Evolutionary conservation across 2,797 vertebrate species (phyloP).

Genomic region (Poeciliopsis paucimaculata): DNA sequence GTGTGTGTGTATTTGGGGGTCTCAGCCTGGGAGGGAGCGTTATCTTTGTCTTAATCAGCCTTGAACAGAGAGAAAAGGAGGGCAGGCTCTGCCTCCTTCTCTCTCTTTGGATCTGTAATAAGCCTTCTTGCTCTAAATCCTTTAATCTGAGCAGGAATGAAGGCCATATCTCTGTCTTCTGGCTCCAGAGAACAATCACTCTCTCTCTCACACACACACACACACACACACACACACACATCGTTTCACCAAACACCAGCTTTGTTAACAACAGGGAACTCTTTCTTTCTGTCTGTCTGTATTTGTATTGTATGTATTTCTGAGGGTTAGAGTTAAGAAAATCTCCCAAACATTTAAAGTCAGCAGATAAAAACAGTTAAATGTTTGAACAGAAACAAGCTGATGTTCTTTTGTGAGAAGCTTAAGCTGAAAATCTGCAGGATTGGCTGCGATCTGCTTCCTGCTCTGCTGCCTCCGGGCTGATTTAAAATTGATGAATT

Average conservation of each 20-base stretch:
- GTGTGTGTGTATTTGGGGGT: constrained; percentile 1
- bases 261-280: constrained; percentile 54
- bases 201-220: constrained; percentile 12
- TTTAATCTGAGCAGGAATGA: constrained; percentile 74
- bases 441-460: not conserved
- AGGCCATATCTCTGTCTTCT: constrained; percentile 63
- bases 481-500: not conserved
- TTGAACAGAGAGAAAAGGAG: constrained; percentile 49
- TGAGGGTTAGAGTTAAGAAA: constrained; percentile 34
- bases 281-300: constrained; percentile 15
- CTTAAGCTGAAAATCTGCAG: not conserved
- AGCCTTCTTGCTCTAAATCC: constrained; percentile 68
- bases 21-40: constrained; percentile 39
- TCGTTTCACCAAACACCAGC: constrained; percentile 29
- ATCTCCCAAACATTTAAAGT: constrained; percentile 10
- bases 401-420: not conserved
- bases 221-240: not conserved
- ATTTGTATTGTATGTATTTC: not conserved
- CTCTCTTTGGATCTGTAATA: constrained; percentile 53
- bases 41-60: constrained; percentile 69
- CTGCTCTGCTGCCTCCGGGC: not conserved
- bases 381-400: not conserved
- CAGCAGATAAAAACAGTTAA: not conserved
- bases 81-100: constrained; percentile 31
- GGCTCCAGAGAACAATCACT: constrained; percentile 58